These are phyloP conservation scores for Syngnathus floridae DNA, from an alignment of 2,113 vertebrate genomes.

Conservation along the genomic window DNA sequence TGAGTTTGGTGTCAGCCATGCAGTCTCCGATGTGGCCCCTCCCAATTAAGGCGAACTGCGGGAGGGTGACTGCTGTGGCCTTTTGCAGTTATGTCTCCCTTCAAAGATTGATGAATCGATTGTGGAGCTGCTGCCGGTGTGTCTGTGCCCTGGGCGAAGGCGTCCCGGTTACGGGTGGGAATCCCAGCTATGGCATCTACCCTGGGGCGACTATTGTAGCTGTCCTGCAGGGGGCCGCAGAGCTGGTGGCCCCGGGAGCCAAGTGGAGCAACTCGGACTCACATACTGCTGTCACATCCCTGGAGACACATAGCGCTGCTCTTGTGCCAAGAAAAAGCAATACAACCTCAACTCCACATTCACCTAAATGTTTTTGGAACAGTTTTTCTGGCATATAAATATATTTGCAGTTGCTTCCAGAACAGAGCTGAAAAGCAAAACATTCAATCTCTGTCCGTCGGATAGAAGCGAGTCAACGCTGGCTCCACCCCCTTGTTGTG, in stretches of 20 bases:
- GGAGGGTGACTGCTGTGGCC: constrained; percentile 58
- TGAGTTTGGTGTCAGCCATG: constrained; percentile 19
- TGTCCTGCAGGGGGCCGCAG: constrained; percentile 70
- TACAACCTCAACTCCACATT: constrained; percentile 7
- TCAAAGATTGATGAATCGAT: constrained; percentile 76
- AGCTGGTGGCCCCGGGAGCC: constrained; percentile 61
- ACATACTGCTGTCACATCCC: constrained; percentile 79
- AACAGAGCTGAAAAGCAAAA: constrained; percentile 27
- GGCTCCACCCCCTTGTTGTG: constrained; percentile 7
- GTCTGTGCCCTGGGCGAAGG: constrained; percentile 75
- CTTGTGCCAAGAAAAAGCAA: constrained; percentile 8
- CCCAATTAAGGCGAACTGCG: constrained; percentile 37
- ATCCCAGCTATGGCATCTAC: constrained; percentile 76
- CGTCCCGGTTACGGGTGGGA: constrained; percentile 76
- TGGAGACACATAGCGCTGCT: constrained; percentile 71
- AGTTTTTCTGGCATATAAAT: background rate
- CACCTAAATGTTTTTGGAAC: constrained; percentile 8
- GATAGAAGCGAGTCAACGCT: constrained; percentile 19
- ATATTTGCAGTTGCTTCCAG: constrained; percentile 23
- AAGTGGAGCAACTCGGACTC: constrained; percentile 62
- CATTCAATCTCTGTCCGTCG: constrained; percentile 30
- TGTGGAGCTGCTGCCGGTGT: constrained; percentile 73
- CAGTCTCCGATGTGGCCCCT: constrained; percentile 31
- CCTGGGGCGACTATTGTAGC: constrained; percentile 72
- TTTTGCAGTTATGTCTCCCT: constrained; percentile 63